Percentiles rank a stretch among this genome's conserved stretches.
Conservation (phyloP, 2,113 vertebrate species). For the Aegotheles bennettii region DNA sequence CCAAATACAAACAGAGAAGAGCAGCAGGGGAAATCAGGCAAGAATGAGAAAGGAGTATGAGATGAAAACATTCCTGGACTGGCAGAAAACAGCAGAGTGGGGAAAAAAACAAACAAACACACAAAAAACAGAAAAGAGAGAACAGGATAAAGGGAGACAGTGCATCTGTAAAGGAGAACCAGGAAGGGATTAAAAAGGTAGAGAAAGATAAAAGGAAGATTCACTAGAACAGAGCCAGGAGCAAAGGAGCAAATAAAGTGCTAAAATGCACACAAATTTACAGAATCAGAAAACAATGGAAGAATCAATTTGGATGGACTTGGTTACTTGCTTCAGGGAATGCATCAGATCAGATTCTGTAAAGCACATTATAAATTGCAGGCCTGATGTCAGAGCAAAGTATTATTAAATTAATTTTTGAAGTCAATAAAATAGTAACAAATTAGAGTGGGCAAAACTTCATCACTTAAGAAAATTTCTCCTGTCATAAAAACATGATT, state of each 20-base stretch:
- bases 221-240: neutral
- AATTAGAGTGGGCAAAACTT: neutral
- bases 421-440: neutral
- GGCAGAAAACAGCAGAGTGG: neutral
- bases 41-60: conserved; percentile 16
- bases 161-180: neutral
- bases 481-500: neutral
- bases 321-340: conserved; percentile 22
- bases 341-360: neutral
- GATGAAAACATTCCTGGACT: conserved; percentile 8
- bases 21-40: conserved; percentile 42
- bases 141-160: neutral
- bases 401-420: neutral
- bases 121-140: neutral
- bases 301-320: conserved; percentile 33
- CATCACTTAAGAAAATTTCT: neutral
- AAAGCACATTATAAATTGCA: neutral
- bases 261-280: conserved; percentile 27
- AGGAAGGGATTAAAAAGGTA: neutral
- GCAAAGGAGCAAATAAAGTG: neutral
- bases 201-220: neutral
- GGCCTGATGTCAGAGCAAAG: neutral
- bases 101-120: neutral
- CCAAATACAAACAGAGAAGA: conserved; percentile 11
- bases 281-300: conserved; percentile 21